These are phyloP conservation scores for Callitettix versicolor DNA, from an alignment of 1,140 invertebrate genomes.

Conservation along the genomic window DNA sequence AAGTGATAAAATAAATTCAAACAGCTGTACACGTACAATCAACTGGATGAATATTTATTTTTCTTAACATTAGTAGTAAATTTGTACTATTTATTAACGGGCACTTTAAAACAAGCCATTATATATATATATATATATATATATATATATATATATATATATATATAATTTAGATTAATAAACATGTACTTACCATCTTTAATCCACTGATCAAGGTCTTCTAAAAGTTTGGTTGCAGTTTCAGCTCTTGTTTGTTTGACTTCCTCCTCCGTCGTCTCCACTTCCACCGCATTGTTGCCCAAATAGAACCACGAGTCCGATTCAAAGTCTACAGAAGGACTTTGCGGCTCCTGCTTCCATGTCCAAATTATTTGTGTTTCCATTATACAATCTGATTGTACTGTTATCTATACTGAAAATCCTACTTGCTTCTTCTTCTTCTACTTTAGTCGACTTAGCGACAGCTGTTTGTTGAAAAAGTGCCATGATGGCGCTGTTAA, in stretches of 20 bases:
- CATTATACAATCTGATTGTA: background rate
- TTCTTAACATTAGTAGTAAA: too few species aligned
- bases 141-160: too few species aligned
- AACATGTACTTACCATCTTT: slow-evolving; percentile 35
- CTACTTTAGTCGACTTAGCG: background rate
- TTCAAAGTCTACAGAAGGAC: slow-evolving; percentile 30
- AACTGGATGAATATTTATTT: too few species aligned
- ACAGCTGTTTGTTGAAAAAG: background rate
- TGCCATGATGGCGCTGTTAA: slow-evolving; percentile 7
- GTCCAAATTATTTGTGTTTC: slow-evolving; percentile 10
- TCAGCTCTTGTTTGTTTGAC: slow-evolving; percentile 32
- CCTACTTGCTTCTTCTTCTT: slow-evolving; percentile 3
- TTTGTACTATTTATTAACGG: too few species aligned
- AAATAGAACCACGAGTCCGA: slow-evolving; percentile 24
- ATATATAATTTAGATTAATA: too few species aligned
- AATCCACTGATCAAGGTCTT: slow-evolving; percentile 35
- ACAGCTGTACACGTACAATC: too few species aligned
- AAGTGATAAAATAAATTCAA: too few species aligned
- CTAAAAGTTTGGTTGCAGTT: slow-evolving; percentile 32
- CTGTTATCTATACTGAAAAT: background rate
- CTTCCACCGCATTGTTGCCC: slow-evolving; percentile 22
- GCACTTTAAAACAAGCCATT: too few species aligned
- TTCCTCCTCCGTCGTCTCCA: slow-evolving; percentile 23
- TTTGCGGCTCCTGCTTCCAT: slow-evolving; percentile 40
- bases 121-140: too few species aligned